Percentiles rank a stretch among this genome's conserved stretches.
Conservation (phyloP, 1,140 invertebrate genomes). For the Onthophagus taurus region DNA sequence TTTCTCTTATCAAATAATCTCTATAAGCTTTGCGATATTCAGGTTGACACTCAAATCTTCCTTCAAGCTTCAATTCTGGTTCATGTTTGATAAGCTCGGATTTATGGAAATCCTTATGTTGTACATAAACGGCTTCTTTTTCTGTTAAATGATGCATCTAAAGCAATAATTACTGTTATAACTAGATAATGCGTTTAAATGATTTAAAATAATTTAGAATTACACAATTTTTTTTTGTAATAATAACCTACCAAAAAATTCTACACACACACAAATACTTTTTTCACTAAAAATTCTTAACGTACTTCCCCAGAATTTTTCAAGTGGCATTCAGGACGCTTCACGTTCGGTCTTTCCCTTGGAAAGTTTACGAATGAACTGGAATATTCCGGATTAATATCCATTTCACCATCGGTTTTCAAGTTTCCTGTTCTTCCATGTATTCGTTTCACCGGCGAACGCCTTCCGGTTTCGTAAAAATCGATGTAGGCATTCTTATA, state of each 20-base stretch:
- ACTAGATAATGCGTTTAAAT: background rate
- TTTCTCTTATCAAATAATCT: constrained; percentile 35
- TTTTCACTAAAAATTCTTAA: too few species aligned
- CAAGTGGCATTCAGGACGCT: constrained; percentile 23
- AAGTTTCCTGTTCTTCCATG: constrained; percentile 11
- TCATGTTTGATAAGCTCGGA: constrained; percentile 17
- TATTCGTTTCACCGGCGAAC: constrained; percentile 12
- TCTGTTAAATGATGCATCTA: constrained; percentile 24
- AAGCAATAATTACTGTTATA: constrained; percentile 1
- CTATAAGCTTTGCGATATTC: constrained; percentile 42
- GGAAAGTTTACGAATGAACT: constrained; percentile 34
- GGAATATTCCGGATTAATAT: constrained; percentile 25
- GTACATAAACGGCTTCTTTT: constrained; percentile 22
- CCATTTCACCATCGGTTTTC: constrained; percentile 23
- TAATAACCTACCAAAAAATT: too few species aligned
- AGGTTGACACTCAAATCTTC: constrained; percentile 39
- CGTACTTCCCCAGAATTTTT: constrained; percentile 26
- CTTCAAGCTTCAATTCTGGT: constrained; percentile 27
- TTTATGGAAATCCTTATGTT: constrained; percentile 16
- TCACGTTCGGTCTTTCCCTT: constrained; percentile 25
- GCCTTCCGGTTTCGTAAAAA: constrained; percentile 21
- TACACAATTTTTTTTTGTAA: too few species aligned
- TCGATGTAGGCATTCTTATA: constrained; percentile 29
- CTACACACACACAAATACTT: background rate
- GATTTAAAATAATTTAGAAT: too few species aligned